Percentiles rank a stretch among this genome's conserved stretches.
Evolutionary conservation across 2,888 invertebrate genomes (phyloP).

Genomic region (Andrena trimmerana): DNA sequence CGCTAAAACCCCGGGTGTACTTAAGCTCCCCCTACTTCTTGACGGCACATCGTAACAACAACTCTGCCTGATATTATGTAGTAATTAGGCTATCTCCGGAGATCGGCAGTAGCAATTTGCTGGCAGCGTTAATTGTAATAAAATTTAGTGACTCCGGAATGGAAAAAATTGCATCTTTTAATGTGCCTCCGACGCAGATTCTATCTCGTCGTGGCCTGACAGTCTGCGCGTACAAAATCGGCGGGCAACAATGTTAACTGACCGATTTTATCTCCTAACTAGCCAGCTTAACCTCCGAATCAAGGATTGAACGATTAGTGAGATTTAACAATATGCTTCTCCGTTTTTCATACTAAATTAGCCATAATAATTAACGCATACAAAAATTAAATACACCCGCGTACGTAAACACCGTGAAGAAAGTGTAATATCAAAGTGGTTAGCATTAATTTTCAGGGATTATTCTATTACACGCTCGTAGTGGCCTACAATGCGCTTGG

Average conservation of each 20-base stretch:
- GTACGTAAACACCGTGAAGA: constrained; percentile 4
- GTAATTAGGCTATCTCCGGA: constrained; percentile 62
- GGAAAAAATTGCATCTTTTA: constrained; percentile 53
- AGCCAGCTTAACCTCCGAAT: constrained; percentile 11
- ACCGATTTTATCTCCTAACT: constrained; percentile 42
- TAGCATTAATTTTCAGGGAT: neutral
- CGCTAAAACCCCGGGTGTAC: constrained; percentile 58
- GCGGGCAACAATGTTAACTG: constrained; percentile 6
- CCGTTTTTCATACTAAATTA: constrained; percentile 18
- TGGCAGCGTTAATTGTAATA: constrained; percentile 59
- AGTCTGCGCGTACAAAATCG: constrained; percentile 24
- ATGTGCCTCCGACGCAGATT: constrained; percentile 36
- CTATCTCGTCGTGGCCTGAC: constrained; percentile 34
- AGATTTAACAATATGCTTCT: constrained; percentile 10
- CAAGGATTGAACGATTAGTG: neutral
- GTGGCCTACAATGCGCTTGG: neutral
- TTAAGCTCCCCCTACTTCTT: constrained; percentile 57
- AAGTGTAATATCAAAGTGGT: neutral
- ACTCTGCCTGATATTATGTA: constrained; percentile 54
- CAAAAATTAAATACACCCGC: neutral
- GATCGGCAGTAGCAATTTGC: constrained; percentile 59
- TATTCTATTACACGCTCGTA: constrained; percentile 17
- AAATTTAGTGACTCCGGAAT: constrained; percentile 53
- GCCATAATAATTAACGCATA: neutral
- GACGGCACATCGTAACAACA: constrained; percentile 47